Evolutionary conservation across 2,888 invertebrate species (phyloP).

Genomic region (Latrodectus elegans): DNA sequence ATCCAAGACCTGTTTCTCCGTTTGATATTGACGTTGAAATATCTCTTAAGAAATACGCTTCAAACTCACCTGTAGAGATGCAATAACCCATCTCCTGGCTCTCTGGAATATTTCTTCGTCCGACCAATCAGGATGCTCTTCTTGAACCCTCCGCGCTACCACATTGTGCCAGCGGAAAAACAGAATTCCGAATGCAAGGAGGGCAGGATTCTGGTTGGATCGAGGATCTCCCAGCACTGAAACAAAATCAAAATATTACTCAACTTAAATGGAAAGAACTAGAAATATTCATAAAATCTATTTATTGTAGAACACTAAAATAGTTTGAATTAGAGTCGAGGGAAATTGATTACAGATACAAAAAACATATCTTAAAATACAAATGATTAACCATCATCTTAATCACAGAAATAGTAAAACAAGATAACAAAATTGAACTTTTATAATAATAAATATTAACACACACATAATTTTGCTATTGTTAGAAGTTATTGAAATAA

Average conservation of each 20-base stretch:
- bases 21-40: no score
- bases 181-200: slow-evolving; percentile 92
- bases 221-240: slow-evolving; percentile 95
- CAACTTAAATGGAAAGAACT: background rate
- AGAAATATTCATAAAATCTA: background rate
- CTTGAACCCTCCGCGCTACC: slow-evolving; percentile 86
- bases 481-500: no score
- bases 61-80: slow-evolving; percentile 87
- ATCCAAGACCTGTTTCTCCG: no score
- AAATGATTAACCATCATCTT: background rate
- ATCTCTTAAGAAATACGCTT: no score
- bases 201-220: slow-evolving; percentile 97
- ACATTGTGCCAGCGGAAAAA: slow-evolving; percentile 97
- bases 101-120: slow-evolving; percentile 96
- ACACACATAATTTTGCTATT: no score
- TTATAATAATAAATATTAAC: no score
- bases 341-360: background rate
- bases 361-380: background rate
- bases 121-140: slow-evolving; percentile 89
- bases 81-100: slow-evolving; percentile 91
- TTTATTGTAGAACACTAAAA: background rate
- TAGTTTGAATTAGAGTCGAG: background rate
- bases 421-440: no score
- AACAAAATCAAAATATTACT: slow-evolving; percentile 70
- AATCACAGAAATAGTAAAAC: no score